These are phyloP conservation scores for Mimas tiliae DNA, from an alignment of 2,888 invertebrate species.

Conservation along the genomic window DNA sequence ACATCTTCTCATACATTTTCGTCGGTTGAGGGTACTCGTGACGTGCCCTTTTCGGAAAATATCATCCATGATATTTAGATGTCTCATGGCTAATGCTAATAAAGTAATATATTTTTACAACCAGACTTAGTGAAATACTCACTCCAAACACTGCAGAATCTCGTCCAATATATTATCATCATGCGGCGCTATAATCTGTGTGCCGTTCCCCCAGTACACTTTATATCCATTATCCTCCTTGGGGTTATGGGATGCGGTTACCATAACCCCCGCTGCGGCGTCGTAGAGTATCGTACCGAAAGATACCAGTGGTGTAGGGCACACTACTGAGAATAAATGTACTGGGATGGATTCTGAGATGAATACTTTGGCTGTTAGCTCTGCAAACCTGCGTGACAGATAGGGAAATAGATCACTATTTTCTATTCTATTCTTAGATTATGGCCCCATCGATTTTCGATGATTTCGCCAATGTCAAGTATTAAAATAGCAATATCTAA, in stretches of 20 bases:
- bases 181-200: slow-evolving; percentile 97
- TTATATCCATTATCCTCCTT: slow-evolving; percentile 99
- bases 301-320: slow-evolving; percentile 97
- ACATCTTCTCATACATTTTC: too few species aligned
- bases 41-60: too few species aligned
- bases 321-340: slow-evolving; percentile 90
- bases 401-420: not conserved
- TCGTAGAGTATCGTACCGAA: slow-evolving; percentile 90
- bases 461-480: too few species aligned
- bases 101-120: not conserved
- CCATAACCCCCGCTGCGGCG: slow-evolving; percentile 95
- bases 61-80: too few species aligned
- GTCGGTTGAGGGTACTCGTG: too few species aligned
- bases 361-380: slow-evolving; percentile 94
- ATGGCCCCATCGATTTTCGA: too few species aligned
- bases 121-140: slow-evolving; percentile 47
- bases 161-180: slow-evolving; percentile 93
- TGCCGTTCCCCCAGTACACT: slow-evolving; percentile 97
- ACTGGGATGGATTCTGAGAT: slow-evolving; percentile 90
- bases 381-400: slow-evolving; percentile 89
- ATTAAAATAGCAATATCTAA: too few species aligned
- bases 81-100: too few species aligned
- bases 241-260: slow-evolving; percentile 98
- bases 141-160: slow-evolving; percentile 90
- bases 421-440: too few species aligned